Percentiles rank a stretch among this genome's conserved stretches.
Evolutionary conservation across 2,888 invertebrate species (phyloP).

Genomic region (Cosmopolites sordidus): DNA sequence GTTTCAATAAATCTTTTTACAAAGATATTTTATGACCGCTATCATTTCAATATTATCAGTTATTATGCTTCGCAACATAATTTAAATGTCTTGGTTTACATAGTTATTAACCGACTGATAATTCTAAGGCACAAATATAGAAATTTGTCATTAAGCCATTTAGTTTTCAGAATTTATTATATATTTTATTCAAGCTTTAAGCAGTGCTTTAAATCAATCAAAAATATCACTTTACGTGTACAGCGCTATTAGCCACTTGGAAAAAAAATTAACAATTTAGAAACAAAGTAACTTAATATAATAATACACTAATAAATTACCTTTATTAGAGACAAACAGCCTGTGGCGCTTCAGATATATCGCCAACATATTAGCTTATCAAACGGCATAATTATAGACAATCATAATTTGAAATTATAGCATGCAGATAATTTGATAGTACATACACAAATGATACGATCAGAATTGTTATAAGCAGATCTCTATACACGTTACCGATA

Average conservation of each 20-base stretch:
- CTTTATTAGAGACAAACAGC: slow-evolving; percentile 18
- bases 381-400: slow-evolving; percentile 29
- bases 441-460: slow-evolving; percentile 26
- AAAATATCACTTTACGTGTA: slow-evolving; percentile 1
- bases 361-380: slow-evolving; percentile 28
- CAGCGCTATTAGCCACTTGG: neutral
- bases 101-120: too few species aligned
- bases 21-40: too few species aligned
- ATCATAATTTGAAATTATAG: slow-evolving; percentile 33
- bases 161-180: too few species aligned
- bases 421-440: slow-evolving; percentile 28
- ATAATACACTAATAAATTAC: slow-evolving; percentile 23
- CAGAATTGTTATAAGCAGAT: slow-evolving; percentile 21
- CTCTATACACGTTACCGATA: slow-evolving; percentile 8
- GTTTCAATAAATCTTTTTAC: too few species aligned
- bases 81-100: too few species aligned
- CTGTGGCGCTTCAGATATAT: slow-evolving; percentile 22
- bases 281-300: slow-evolving; percentile 10
- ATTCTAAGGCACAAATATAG: too few species aligned
- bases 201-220: neutral
- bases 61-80: too few species aligned
- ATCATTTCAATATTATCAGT: too few species aligned
- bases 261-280: neutral
- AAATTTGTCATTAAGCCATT: too few species aligned
- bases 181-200: neutral